Conservation (phyloP, 2,888 invertebrate genomes). For the Craniophora ligustri region DNA sequence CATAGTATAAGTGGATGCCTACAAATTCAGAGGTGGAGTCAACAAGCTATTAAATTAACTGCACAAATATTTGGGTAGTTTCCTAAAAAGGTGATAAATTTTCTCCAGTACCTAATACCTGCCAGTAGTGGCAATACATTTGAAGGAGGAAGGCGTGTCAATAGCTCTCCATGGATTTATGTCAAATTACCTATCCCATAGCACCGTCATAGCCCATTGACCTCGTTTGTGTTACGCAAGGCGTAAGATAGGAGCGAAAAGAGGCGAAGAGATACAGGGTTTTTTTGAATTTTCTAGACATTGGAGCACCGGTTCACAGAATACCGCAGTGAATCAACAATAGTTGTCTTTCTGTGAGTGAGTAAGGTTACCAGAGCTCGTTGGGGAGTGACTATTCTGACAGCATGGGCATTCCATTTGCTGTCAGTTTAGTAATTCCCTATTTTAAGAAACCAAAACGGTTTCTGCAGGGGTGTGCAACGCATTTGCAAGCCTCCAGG, state of each 20-base stretch:
- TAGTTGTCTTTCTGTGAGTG: no score
- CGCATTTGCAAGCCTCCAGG: no score
- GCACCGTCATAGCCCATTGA: constrained; percentile 71
- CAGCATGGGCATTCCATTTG: no score
- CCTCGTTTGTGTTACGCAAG: constrained; percentile 63
- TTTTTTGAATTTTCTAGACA: no score
- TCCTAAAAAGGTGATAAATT: constrained; percentile 67
- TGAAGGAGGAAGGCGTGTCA: constrained; percentile 71
- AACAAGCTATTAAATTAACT: constrained; percentile 4
- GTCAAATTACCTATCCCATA: constrained; percentile 81
- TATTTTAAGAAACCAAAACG: no score
- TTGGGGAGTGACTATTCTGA: no score
- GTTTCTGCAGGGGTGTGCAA: no score
- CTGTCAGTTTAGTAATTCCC: no score
- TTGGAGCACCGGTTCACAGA: no score
- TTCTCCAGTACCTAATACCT: constrained; percentile 67
- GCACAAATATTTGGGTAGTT: constrained; percentile 51
- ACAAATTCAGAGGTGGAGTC: constrained; percentile 7
- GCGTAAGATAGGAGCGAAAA: constrained; percentile 45
- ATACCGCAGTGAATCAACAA: no score
- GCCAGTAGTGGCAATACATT: constrained; percentile 71
- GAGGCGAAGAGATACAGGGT: no score
- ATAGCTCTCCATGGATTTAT: constrained; percentile 78
- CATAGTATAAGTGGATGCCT: not conserved
- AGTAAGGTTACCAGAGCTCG: no score